A percentile compares a stretch with the other conserved stretches of the same genome.
Evolutionary conservation across 1,140 invertebrate genomes (phyloP).

Genomic region (Leptinotarsa texana): DNA sequence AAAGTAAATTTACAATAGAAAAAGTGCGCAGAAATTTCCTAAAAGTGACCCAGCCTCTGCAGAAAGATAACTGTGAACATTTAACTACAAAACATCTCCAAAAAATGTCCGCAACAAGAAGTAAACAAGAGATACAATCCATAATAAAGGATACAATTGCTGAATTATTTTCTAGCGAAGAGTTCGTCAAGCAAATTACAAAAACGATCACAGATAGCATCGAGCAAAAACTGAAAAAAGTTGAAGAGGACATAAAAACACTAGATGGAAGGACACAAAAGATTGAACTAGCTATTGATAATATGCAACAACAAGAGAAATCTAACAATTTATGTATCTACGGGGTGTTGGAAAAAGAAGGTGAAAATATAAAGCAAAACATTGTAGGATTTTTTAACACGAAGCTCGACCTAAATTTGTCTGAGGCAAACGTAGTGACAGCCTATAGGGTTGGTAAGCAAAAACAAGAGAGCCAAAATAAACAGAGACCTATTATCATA

Average conservation of each 20-base stretch:
- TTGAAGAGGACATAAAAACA: conserved; percentile 10
- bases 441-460: conserved; percentile 5
- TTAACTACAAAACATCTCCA: background rate
- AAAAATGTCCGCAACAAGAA: conserved; percentile 12
- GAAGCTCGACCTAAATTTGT: background rate
- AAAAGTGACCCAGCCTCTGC: too few relatives aligned
- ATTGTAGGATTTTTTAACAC: background rate
- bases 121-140: conserved; percentile 16
- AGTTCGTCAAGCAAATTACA: conserved; percentile 11
- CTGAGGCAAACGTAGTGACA: background rate
- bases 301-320: background rate
- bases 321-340: background rate
- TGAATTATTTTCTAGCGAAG: conserved; percentile 10
- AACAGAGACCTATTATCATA: background rate
- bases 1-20: too few relatives aligned
- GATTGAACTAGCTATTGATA: background rate
- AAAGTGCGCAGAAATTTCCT: too few relatives aligned
- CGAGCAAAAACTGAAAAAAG: conserved; percentile 7
- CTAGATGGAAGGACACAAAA: background rate
- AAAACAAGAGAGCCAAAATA: background rate
- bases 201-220: background rate
- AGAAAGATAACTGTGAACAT: too few relatives aligned
- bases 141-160: conserved; percentile 9
- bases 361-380: background rate
- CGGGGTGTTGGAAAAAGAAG: conserved; percentile 1